Evolutionary conservation across 1,140 invertebrate species (phyloP).

Genomic region (Tetramorium alpestre): DNA sequence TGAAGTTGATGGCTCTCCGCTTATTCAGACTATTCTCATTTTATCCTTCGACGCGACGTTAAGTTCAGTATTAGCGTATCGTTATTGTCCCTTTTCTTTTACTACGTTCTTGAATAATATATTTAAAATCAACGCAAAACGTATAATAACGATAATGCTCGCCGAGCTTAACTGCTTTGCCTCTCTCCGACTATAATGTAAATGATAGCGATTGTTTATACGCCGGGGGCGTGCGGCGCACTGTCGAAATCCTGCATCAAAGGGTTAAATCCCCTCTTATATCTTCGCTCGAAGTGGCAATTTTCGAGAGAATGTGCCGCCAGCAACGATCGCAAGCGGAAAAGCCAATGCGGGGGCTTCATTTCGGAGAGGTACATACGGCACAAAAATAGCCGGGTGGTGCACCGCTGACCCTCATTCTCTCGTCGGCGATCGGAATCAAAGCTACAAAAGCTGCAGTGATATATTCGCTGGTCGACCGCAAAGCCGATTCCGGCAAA

Average conservation of each 20-base stretch:
- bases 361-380: constrained; percentile 36
- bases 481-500: constrained; percentile 72
- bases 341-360: constrained; percentile 44
- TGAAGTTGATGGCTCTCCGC: constrained; percentile 7
- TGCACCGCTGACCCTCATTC: constrained; percentile 67
- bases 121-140: neutral
- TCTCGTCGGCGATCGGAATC: constrained; percentile 67
- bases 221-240: neutral
- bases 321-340: constrained; percentile 10
- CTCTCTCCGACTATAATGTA: neutral
- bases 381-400: constrained; percentile 48
- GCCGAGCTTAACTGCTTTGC: neutral
- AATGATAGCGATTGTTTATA: constrained; percentile 34
- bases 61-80: neutral
- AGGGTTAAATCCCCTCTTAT: constrained; percentile 25
- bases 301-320: constrained; percentile 16
- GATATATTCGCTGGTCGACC: constrained; percentile 68
- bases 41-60: neutral
- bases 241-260: constrained; percentile 9
- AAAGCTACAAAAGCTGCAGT: constrained; percentile 70
- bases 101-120: neutral
- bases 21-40: neutral
- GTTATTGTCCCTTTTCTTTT: neutral
- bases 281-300: constrained; percentile 41
- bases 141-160: neutral